Evolutionary conservation across 2,888 invertebrate genomes (phyloP), one percentile per base, ranked within the genome.

Genomic region (Antitype chi): DNA sequence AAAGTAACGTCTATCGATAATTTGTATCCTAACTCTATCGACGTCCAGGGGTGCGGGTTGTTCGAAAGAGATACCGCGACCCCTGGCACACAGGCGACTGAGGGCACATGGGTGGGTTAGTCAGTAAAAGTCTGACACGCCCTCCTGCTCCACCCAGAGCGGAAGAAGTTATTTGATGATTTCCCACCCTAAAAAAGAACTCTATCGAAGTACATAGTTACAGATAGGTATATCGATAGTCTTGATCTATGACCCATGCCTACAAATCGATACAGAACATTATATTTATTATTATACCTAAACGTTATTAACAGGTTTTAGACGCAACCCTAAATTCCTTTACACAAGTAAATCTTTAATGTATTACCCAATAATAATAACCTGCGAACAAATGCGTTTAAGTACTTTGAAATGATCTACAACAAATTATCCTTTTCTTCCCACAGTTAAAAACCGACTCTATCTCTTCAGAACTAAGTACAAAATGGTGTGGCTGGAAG

Each of bases 321-420:
- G n/a, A 32, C 17, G 7, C 20, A 75, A 38, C 69, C 62, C 69
- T 70, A n/a, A 11, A 53, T 53, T 43, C 25, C 25, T 67, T 52
- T 28, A 67, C n/a, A 57, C 32, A 63, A 85, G 28, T 32, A 25
- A 53, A 38, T 71, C 55, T 76, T 28, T 47, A 81, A 67, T 76
- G 70, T 84, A 76, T 67, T 76, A 85, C 81, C 49, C 62, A 82
- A 76, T 70, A 82, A 82, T 52, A 82, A 80, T 80, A 84, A 81
- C 57, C 15, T 0, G 25, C 53, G 59, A 67, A 76, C 80, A 71
- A 53, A 55, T 32, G 20, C 52, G 60, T 70, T 32, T 53, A 81
- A 85, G 78, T 75, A 64, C 72, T 73, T 81, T 62, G 17, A 43
- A 77, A 81, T 77, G 2, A 78, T 78, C 66, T 75, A 82, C 74